A percentile compares a stretch with the other conserved stretches of the same genome.
Conservation (phyloP, 2,888 invertebrate species). For the Melipona bicolor region DNA sequence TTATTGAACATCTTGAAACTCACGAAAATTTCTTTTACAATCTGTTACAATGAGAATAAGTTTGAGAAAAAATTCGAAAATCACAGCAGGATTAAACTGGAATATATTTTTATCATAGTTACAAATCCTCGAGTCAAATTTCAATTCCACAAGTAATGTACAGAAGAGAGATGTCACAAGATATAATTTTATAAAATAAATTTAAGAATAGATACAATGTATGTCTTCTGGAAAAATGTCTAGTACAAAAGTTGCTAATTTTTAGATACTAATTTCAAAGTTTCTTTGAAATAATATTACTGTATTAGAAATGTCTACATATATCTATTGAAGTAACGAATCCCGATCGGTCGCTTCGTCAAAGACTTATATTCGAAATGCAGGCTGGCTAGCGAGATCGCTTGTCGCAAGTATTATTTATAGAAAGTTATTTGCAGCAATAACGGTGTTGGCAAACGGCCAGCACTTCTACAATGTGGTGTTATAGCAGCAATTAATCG, state of each 20-base stretch:
- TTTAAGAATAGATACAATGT: too few relatives aligned
- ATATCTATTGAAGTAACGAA: background rate
- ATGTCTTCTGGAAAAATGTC: too few relatives aligned
- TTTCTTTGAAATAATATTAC: too few relatives aligned
- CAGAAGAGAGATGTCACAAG: too few relatives aligned
- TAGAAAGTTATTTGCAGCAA: slow-evolving; percentile 70
- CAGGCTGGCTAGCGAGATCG: slow-evolving; percentile 57
- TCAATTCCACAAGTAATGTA: background rate
- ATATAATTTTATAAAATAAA: too few relatives aligned
- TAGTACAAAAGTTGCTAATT: too few relatives aligned
- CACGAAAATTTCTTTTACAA: too few relatives aligned
- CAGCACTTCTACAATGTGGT: slow-evolving; percentile 63
- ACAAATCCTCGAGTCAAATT: background rate
- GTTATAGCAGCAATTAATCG: slow-evolving; percentile 61
- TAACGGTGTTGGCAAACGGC: slow-evolving; percentile 64
- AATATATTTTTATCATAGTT: background rate
- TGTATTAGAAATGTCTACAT: too few relatives aligned
- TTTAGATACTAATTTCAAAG: too few relatives aligned
- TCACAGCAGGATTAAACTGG: too few relatives aligned
- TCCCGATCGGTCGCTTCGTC: slow-evolving; percentile 9
- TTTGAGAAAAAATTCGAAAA: too few relatives aligned
- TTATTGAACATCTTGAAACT: background rate
- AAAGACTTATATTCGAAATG: slow-evolving; percentile 43
- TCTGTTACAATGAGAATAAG: too few relatives aligned
- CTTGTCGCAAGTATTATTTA: slow-evolving; percentile 64